These are phyloP conservation scores for Ptilonorhynchus violaceus DNA, from an alignment of 2,113 vertebrate genomes.

Conservation along the genomic window DNA sequence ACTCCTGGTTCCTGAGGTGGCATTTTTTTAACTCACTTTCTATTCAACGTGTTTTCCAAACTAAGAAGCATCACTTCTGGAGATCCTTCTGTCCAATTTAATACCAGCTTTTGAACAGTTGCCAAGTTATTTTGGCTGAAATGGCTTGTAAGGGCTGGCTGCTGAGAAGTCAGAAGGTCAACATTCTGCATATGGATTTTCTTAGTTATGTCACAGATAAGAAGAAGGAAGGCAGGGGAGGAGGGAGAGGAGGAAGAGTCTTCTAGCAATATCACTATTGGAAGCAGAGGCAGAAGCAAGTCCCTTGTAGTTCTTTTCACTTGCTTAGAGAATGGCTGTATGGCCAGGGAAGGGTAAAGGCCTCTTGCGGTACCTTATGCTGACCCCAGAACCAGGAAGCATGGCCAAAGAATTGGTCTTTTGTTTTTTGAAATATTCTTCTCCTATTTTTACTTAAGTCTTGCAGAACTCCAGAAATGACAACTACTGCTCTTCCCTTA, in stretches of 20 bases:
- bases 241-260: accelerated
- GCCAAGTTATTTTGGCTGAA: not conserved
- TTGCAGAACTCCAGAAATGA: not conserved
- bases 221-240: not conserved
- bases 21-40: not conserved
- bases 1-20: no score
- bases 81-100: not conserved
- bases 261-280: not conserved
- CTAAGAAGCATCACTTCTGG: not conserved
- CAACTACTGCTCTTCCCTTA: not conserved
- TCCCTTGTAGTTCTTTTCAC: not conserved
- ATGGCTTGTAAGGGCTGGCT: not conserved
- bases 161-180: not conserved
- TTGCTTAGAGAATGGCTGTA: not conserved
- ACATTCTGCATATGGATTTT: not conserved
- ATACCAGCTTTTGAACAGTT: not conserved
- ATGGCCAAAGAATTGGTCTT: not conserved
- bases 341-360: not conserved
- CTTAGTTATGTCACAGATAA: not conserved
- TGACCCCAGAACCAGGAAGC: not conserved
- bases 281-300: not conserved
- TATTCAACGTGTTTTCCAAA: not conserved
- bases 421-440: not conserved
- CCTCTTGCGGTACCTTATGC: not conserved
- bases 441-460: not conserved